A percentile compares a stretch with the other conserved stretches of the same genome.
Conservation (phyloP, 2,888 invertebrate species). For the Limnephilus rhombicus region DNA sequence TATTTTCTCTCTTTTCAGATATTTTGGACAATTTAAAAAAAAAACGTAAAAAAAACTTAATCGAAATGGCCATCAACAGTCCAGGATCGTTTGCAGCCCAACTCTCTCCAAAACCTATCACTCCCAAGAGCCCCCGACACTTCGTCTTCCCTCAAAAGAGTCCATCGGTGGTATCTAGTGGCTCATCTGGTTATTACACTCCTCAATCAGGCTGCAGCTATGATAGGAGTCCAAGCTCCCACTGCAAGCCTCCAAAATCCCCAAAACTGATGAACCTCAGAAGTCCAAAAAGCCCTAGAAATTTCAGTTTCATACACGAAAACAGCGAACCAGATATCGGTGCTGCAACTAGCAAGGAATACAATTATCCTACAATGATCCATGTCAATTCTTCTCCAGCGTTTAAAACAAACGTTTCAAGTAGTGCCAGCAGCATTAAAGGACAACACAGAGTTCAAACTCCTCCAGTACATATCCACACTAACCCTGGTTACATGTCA, state of each 20-base stretch:
- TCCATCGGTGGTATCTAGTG: slow-evolving; percentile 77
- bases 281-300: slow-evolving; percentile 80
- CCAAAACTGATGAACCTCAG: slow-evolving; percentile 73
- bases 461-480: slow-evolving; percentile 79
- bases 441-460: slow-evolving; percentile 67
- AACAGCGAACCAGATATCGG: slow-evolving; percentile 67
- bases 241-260: slow-evolving; percentile 74
- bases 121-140: slow-evolving; percentile 79
- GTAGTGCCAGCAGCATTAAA: slow-evolving; percentile 35
- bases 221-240: slow-evolving; percentile 67
- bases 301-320: slow-evolving; percentile 79
- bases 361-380: slow-evolving; percentile 37
- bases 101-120: slow-evolving; percentile 78
- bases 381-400: slow-evolving; percentile 38
- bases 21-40: neutral
- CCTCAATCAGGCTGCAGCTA: slow-evolving; percentile 77
- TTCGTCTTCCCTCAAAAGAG: slow-evolving; percentile 78
- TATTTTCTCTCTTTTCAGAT: slow-evolving; percentile 30
- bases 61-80: slow-evolving; percentile 78
- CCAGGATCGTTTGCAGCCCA: slow-evolving; percentile 77
- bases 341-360: slow-evolving; percentile 45
- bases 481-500: slow-evolving; percentile 80
- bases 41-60: neutral
- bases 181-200: slow-evolving; percentile 78
- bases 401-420: slow-evolving; percentile 18